Conservation (phyloP, 2,113 vertebrate genomes). For the Bufo gargarizans region DNA sequence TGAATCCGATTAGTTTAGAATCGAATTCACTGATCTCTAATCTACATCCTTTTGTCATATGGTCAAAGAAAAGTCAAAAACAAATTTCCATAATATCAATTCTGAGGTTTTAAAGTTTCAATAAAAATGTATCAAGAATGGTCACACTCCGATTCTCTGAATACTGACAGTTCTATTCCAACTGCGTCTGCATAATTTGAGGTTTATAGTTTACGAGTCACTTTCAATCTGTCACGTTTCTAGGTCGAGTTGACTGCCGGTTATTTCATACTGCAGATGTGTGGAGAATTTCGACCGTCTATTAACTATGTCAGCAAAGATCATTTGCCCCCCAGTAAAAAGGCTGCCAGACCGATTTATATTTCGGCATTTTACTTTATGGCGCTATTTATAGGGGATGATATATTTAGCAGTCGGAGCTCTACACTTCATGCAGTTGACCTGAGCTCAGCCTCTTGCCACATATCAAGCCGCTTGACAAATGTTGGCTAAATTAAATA, state of each 20-base stretch:
- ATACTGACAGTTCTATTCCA: constrained; percentile 8
- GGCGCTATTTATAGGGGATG: background rate
- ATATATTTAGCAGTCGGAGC: background rate
- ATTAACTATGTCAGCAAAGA: constrained; percentile 46
- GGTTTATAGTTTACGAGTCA: constrained; percentile 31
- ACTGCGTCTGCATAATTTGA: background rate
- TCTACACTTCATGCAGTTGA: background rate
- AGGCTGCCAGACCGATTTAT: constrained; percentile 13
- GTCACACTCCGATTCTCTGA: background rate
- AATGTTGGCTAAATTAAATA: constrained; percentile 40
- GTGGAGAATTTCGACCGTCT: background rate
- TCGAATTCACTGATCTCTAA: background rate
- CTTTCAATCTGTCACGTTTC: constrained; percentile 25
- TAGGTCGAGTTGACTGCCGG: background rate
- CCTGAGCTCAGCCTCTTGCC: background rate
- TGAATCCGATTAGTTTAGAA: too few relatives aligned
- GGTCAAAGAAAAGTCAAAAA: background rate
- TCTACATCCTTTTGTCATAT: background rate
- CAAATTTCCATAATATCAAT: background rate
- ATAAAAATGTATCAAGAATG: constrained; percentile 1
- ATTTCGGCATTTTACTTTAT: constrained; percentile 13
- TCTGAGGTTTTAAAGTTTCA: background rate
- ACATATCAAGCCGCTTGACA: constrained; percentile 37
- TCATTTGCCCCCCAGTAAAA: constrained; percentile 41
- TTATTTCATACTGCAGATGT: constrained; percentile 10